Evolutionary conservation across 1,140 invertebrate species (phyloP), one percentile per base, ranked within the genome.

Genomic region (Aphidius gifuensis): DNA sequence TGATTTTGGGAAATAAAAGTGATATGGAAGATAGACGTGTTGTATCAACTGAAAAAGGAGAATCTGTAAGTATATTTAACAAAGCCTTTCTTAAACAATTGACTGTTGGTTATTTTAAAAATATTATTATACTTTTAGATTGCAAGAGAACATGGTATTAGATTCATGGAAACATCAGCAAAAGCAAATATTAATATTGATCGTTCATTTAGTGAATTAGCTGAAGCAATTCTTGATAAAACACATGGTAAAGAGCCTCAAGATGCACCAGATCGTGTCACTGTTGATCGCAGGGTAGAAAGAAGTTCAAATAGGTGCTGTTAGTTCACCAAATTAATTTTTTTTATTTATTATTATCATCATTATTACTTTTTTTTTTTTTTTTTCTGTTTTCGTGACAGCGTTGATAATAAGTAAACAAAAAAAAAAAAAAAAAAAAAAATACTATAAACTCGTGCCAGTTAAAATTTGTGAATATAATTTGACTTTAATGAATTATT

Each of bases 1-100:
- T 99, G 97, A 96, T 99, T 72, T 84, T 99, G 70, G 97, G 97
- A 58, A 99, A 99, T 80, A 99, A 99, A 85, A 98, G 96, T 88
- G 97, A 99, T 85, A 96, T 99, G 92, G 92, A 96, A 75, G 94
- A 96, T 73, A 97, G 95, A 82, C 86, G 97, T 82, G 90, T 94
- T 73, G 95, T 99, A 64, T 90, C 86, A 68, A 93, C 88, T 78
- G 92, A 95, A 71, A 84, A 88, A 73, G 95, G 95, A 71, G 92
- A 97, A 84, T 87, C 87, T 64, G 92, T 93, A 83, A 85, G 83
- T 82, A 60, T 44, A 11, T 40, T 58, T 57, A 16, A 16, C 16
- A 46, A 9, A 50, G 53, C 61, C 42, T 62, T 21, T 64, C 49
- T 46, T 44, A 23, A 16, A 32, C 45, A 16, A 16, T 16, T 50